phyloP scores from a whole-genome alignment of 2,888 invertebrate species.

The Dicycla oo region DNA sequence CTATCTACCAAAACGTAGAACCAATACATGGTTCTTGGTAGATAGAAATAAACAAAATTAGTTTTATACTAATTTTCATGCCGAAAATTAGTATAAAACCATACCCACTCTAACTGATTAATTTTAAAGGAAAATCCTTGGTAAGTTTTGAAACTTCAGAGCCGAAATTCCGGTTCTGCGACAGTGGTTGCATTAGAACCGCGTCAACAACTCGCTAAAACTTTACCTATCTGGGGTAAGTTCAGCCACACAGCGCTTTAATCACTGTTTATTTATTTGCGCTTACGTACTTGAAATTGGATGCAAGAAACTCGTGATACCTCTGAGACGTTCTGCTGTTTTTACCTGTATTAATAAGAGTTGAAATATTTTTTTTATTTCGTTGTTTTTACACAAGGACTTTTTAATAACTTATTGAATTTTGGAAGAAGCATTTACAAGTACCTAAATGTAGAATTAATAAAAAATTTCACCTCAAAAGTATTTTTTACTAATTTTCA shows the following conservation, averaged over 20 bases:
- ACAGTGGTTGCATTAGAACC: constrained; percentile 40
- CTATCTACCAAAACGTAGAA: no score
- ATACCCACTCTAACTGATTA: background rate
- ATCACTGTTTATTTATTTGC: constrained; percentile 57
- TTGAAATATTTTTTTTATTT: no score
- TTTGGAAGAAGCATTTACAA: no score
- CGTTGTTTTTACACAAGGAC: no score
- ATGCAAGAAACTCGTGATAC: constrained; percentile 30
- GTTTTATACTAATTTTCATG: background rate
- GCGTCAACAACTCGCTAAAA: constrained; percentile 54
- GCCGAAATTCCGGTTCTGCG: constrained; percentile 5
- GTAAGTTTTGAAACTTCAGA: constrained; percentile 16
- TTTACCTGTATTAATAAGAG: background rate
- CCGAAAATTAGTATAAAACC: background rate
- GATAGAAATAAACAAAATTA: background rate
- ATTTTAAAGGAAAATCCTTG: background rate
- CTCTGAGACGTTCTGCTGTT: constrained; percentile 2
- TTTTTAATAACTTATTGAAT: no score
- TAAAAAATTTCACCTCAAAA: background rate
- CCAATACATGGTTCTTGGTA: no score
- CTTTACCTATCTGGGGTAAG: constrained; percentile 51
- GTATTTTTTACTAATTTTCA: background rate
- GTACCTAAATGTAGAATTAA: no score
- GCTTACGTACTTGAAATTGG: constrained; percentile 22
- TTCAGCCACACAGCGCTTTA: constrained; percentile 48